Conservation (phyloP, 2,797 vertebrate species). For the Liparis tanakae region DNA sequence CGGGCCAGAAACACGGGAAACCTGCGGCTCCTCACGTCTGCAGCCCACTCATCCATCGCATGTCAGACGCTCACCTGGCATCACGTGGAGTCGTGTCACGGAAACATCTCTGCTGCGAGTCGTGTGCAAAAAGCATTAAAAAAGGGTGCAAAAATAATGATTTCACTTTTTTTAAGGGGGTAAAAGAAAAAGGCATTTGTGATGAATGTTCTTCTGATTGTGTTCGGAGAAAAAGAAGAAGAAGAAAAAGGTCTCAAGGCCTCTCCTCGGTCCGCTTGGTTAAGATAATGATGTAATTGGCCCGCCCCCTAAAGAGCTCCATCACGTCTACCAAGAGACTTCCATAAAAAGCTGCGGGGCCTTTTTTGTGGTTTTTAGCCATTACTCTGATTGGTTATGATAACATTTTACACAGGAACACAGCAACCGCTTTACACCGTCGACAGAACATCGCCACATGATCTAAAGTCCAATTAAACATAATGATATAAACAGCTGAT, state of each 20-base stretch:
- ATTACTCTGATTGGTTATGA: constrained; percentile 37
- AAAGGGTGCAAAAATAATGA: neutral
- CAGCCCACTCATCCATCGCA: constrained; percentile 30
- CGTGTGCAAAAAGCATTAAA: neutral
- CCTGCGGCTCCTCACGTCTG: constrained; percentile 38
- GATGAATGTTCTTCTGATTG: constrained; percentile 45
- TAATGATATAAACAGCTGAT: neutral
- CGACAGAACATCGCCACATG: neutral
- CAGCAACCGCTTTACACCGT: neutral
- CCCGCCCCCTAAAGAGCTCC: constrained; percentile 50
- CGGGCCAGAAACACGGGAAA: constrained; percentile 16
- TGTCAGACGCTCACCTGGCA: constrained; percentile 49
- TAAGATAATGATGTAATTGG: constrained; percentile 68
- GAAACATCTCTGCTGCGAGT: constrained; percentile 24
- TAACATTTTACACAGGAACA: constrained; percentile 25
- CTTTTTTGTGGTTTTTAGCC: constrained; percentile 9
- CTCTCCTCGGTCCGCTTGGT: constrained; percentile 36
- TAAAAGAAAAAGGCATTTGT: constrained; percentile 9
- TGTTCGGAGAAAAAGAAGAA: constrained; percentile 32
- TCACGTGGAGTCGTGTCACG: constrained; percentile 28
- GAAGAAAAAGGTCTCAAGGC: constrained; percentile 40
- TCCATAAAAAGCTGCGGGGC: neutral
- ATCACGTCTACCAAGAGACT: constrained; percentile 28
- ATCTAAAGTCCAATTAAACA: constrained; percentile 15
- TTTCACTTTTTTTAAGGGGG: neutral